Percentiles rank a stretch among this genome's conserved stretches.
phyloP scores from a whole-genome alignment of 2,113 vertebrate genomes.

The Micronisus gabar region DNA sequence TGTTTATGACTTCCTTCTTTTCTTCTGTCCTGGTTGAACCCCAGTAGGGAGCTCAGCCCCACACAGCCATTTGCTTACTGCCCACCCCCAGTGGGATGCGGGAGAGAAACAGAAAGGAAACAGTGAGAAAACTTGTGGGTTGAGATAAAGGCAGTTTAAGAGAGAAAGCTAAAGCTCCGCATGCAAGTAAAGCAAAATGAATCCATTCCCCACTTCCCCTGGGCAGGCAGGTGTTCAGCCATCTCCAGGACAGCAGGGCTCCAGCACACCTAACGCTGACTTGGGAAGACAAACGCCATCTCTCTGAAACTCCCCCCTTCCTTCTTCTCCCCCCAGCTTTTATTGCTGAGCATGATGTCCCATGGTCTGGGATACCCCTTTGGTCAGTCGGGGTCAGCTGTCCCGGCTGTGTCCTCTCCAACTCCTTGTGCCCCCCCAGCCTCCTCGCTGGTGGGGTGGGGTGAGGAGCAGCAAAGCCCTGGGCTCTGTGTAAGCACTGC shows the following conservation, averaged over 20 bases:
- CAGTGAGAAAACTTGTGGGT: neutral
- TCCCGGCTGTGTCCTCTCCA: neutral
- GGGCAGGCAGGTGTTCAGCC: neutral
- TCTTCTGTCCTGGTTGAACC: neutral
- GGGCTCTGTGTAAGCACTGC: neutral
- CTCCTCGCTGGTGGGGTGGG: no score
- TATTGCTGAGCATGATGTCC: neutral
- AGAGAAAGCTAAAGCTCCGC: neutral
- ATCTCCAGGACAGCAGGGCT: neutral
- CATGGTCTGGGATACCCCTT: neutral
- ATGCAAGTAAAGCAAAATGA: neutral
- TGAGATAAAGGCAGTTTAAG: neutral
- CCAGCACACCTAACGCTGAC: accelerated
- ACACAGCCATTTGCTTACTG: neutral
- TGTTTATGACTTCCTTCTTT: neutral
- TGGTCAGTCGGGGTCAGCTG: neutral
- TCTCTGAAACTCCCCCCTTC: neutral
- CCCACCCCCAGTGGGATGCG: no score
- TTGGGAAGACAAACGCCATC: neutral
- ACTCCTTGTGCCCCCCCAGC: no score
- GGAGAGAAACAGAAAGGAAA: neutral
- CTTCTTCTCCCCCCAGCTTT: neutral
- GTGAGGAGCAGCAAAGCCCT: no score
- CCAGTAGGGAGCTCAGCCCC: neutral
- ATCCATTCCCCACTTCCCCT: no score